Conservation (phyloP, 2,797 vertebrate species). For the Momotus momota region DNA sequence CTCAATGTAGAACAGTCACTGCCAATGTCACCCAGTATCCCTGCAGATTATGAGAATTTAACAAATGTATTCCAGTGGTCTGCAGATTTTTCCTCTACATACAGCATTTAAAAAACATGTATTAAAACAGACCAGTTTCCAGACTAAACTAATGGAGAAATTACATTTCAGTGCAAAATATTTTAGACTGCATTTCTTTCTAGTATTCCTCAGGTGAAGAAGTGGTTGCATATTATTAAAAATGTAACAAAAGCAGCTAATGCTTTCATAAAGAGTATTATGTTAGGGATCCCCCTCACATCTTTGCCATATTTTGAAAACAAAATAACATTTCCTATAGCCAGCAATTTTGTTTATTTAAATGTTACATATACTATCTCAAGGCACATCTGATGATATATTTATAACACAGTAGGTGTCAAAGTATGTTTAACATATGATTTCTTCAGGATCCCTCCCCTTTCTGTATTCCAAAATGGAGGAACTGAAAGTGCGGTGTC, state of each 20-base stretch:
- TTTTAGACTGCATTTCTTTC: slow-evolving; percentile 91
- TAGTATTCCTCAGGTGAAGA: slow-evolving; percentile 91
- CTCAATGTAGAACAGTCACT: slow-evolving; percentile 92
- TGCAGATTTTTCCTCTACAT: slow-evolving; percentile 85
- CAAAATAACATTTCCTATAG: slow-evolving; percentile 91
- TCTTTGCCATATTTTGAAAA: slow-evolving; percentile 87
- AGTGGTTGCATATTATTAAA: slow-evolving; percentile 99
- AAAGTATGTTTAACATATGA: slow-evolving; percentile 87
- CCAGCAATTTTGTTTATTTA: slow-evolving; percentile 91
- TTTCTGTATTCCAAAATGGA: slow-evolving; percentile 89
- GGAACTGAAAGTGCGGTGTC: slow-evolving; percentile 92
- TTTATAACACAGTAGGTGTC: slow-evolving; percentile 90
- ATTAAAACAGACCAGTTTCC: slow-evolving; percentile 93
- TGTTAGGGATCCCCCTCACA: slow-evolving; percentile 85
- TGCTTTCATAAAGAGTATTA: slow-evolving; percentile 91
- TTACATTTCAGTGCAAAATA: slow-evolving; percentile 99
- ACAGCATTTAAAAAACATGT: slow-evolving; percentile 86
- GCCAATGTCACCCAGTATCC: slow-evolving; percentile 90
- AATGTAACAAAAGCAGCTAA: slow-evolving; percentile 99
- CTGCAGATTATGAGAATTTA: slow-evolving; percentile 89
- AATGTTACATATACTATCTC: slow-evolving; percentile 97
- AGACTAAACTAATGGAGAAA: slow-evolving; percentile 93
- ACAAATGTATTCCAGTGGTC: slow-evolving; percentile 87
- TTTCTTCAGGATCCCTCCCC: slow-evolving; percentile 87
- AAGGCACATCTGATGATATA: slow-evolving; percentile 99